phyloP scores from a whole-genome alignment of 2,113 vertebrate species.

The Tinamus guttatus region DNA sequence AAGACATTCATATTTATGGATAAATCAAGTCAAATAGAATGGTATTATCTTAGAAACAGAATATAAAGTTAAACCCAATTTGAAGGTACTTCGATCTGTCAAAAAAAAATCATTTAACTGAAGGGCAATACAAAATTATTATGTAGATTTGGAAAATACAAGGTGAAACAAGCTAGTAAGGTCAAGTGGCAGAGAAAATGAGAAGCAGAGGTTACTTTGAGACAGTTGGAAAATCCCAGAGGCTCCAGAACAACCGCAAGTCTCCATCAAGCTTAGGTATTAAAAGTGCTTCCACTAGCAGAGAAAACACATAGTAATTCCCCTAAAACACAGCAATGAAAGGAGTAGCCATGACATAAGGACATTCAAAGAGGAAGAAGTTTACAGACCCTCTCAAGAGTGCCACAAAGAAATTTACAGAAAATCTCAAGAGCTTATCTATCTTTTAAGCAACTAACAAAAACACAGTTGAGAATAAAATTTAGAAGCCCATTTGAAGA shows the following conservation, averaged over 20 bases:
- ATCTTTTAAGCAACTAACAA: not conserved
- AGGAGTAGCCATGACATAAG: not conserved
- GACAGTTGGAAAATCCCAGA: constrained; percentile 16
- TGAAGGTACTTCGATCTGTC: constrained; percentile 28
- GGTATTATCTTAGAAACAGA: constrained; percentile 17
- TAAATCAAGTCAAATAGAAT: constrained; percentile 40
- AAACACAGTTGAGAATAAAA: not conserved
- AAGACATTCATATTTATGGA: constrained; percentile 51
- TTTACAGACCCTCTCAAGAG: not conserved
- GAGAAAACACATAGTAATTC: not conserved
- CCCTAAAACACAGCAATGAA: not conserved
- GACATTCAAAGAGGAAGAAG: not conserved
- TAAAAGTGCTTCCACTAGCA: not conserved
- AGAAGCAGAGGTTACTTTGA: not conserved
- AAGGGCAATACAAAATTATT: constrained; percentile 21
- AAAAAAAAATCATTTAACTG: constrained; percentile 56
- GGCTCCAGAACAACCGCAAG: not conserved
- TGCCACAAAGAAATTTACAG: not conserved
- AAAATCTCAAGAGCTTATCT: not conserved
- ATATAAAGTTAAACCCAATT: constrained; percentile 39
- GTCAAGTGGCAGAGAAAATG: constrained; percentile 13
- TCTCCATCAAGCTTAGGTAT: not conserved
- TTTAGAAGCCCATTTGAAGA: not conserved
- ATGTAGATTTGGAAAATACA: constrained; percentile 44
- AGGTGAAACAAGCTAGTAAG: constrained; percentile 43